Conservation (phyloP, 1,140 invertebrate species). For the Hyles vespertilio region DNA sequence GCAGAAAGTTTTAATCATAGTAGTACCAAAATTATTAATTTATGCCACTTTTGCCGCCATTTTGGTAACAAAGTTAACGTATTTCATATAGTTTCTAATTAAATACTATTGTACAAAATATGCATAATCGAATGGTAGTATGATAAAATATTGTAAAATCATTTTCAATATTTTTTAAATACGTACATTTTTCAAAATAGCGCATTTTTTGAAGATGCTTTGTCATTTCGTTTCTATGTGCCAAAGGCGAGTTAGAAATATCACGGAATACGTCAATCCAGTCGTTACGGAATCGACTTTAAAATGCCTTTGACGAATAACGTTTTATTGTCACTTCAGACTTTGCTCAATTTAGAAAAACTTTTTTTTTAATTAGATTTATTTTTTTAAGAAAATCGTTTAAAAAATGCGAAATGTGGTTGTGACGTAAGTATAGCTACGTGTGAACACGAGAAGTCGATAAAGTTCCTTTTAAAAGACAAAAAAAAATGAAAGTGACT, state of each 20-base stretch:
- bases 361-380: conserved; percentile 24
- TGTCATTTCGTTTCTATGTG: neutral
- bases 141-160: neutral
- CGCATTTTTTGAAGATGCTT: neutral
- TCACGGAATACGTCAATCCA: conserved; percentile 9
- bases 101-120: conserved; percentile 8
- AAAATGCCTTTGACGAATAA: conserved; percentile 43
- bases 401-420: conserved; percentile 47
- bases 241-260: neutral
- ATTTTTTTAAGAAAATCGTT: conserved; percentile 34
- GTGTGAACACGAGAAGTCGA: conserved; percentile 4
- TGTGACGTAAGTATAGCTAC: conserved; percentile 58
- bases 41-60: neutral
- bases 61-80: neutral
- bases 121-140: conserved; percentile 5
- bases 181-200: no score
- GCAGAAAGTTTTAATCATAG: no score
- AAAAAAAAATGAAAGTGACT: conserved; percentile 45
- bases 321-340: conserved; percentile 56
- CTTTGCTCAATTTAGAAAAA: conserved; percentile 56
- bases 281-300: conserved; percentile 12
- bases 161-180: no score
- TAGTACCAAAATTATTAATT: neutral
- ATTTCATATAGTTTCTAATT: neutral
- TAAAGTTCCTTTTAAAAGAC: conserved; percentile 15